Conservation (phyloP, 2,113 vertebrate species). For the Gorsachius goisagi region DNA sequence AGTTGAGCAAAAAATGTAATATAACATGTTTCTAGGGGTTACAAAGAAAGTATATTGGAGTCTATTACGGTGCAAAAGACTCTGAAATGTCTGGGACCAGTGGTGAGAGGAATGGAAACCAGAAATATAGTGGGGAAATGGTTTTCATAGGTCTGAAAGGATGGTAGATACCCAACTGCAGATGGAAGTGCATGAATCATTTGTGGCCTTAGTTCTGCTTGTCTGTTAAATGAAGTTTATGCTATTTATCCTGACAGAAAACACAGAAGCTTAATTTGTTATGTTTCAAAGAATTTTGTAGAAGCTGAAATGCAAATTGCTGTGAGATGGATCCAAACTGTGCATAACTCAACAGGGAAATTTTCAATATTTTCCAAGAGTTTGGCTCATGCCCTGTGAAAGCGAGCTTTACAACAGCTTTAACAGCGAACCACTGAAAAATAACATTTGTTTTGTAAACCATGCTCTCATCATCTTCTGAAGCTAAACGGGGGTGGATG, state of each 20-base stretch:
- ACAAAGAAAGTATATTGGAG: not conserved
- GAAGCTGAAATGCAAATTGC: constrained; percentile 51
- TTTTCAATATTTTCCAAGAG: constrained; percentile 35
- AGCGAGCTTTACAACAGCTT: not conserved
- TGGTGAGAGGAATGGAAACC: not conserved
- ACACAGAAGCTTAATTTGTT: constrained; percentile 55
- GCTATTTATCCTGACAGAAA: constrained; percentile 49
- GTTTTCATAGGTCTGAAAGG: not conserved
- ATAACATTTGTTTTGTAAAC: constrained; percentile 5
- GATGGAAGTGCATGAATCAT: constrained; percentile 6
- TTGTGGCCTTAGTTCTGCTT: constrained; percentile 31
- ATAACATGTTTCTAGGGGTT: not conserved
- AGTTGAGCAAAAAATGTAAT: not conserved
- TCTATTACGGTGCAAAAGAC: not conserved
- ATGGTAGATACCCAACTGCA: not conserved
- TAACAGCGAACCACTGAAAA: not conserved
- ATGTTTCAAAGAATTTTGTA: constrained; percentile 56
- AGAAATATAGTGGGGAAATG: not conserved
- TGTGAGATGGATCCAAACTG: constrained; percentile 38
- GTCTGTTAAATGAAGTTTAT: constrained; percentile 50
- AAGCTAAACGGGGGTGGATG: not conserved
- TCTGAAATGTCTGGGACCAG: not conserved
- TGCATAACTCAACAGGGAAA: constrained; percentile 26
- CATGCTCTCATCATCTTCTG: not conserved
- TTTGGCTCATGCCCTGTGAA: not conserved